Percentiles rank a stretch among this genome's conserved stretches.
phyloP scores from a whole-genome alignment of 2,797 vertebrate species.

The Ficedula albicollis region DNA sequence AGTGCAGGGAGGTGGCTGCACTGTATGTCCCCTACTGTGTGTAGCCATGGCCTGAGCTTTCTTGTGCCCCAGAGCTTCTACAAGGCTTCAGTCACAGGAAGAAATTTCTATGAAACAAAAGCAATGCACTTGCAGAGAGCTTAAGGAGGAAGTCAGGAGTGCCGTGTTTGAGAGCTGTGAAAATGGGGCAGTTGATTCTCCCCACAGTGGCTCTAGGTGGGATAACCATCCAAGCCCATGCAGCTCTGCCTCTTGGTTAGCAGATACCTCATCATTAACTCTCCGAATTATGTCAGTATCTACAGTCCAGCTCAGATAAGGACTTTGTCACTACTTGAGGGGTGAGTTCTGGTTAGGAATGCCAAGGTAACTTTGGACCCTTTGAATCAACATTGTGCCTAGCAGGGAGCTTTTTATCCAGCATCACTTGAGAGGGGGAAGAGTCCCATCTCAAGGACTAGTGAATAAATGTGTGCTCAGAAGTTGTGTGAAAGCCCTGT shows the following conservation, averaged over 20 bases:
- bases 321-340: not conserved
- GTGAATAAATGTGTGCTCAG: not conserved
- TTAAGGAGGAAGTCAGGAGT: not conserved
- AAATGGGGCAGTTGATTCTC: not conserved
- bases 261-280: not conserved
- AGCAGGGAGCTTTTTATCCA: not conserved
- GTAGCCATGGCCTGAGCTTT: not conserved
- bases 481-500: not conserved
- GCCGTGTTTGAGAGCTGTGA: not conserved
- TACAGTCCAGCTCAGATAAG: not conserved
- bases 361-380: not conserved
- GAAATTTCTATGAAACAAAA: not conserved
- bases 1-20: not conserved
- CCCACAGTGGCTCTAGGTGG: not conserved
- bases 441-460: not conserved
- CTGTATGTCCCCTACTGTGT: not conserved
- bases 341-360: not conserved
- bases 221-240: not conserved
- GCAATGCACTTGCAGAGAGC: not conserved
- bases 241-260: not conserved
- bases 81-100: not conserved
- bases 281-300: not conserved
- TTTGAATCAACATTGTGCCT: not conserved
- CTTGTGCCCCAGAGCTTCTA: not conserved
- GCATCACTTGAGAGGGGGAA: not conserved